Evolutionary conservation across 2,797 vertebrate genomes (phyloP), one percentile per base, ranked within the genome.

Genomic region (Gallirallus australis): DNA sequence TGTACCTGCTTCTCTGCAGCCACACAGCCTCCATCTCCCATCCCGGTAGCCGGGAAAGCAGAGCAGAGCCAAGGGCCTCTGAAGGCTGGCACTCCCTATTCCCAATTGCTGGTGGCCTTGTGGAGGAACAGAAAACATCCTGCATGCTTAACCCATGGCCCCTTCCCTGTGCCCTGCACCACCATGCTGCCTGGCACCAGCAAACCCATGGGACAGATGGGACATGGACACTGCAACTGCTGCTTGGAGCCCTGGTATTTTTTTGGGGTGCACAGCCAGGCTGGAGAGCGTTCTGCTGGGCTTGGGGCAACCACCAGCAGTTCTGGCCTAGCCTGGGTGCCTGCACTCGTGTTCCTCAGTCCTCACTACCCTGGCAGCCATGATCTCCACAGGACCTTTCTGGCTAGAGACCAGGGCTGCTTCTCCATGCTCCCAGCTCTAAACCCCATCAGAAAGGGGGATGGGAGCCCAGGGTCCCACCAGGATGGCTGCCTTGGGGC

Each of bases 101-200:
- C 11, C 53, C 54, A 71, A 2, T 24, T n/a, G 30, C 54, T 52
- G 35, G 31, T 64, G 47, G 84, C 61, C 63, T 59, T 37, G 13
- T 3, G 8, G 9, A 86, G 30, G 33, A 47, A 61, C 30, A 83
- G 39, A 42, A 90, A 94, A 52, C 20, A 59, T 59, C 37, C 30
- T 64, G 28, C 9, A 47, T 1, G 0, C 42, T 85, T 5, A 25
- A 9, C 3, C 33, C 6, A 6, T 3, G 16, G 16, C 15, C 25
- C 30, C n/a, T 89, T 56, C 47, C 56, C 60, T 35, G 54, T 33
- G 12, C 56, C 40, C 40, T 6, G 7, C 18, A 47, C 25, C 37
- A 56, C 53, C 1, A 1, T 21, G 24, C 48, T 68, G 39, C 40
- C 50, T 37, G 33, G 12, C 24, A 30, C 13, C 45, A 31, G 20